These are phyloP conservation scores for Coranthus polyacanthus DNA, from an alignment of 2,797 vertebrate genomes.

Conservation along the genomic window DNA sequence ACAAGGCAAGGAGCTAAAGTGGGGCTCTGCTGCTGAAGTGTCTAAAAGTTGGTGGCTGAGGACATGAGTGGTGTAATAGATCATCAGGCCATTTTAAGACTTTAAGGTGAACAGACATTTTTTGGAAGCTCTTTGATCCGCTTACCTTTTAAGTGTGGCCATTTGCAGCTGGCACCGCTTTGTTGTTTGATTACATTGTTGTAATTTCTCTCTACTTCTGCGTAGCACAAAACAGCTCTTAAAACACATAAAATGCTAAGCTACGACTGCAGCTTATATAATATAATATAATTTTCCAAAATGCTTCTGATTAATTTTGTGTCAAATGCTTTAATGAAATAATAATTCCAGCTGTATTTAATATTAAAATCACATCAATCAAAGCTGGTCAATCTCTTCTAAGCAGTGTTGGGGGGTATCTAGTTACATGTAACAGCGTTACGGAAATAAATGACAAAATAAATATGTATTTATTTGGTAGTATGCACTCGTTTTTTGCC, in stretches of 20 bases:
- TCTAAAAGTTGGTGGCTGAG: conserved; percentile 22
- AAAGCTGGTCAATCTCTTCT: not conserved
- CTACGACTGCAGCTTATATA: too few species aligned
- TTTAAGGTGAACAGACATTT: not conserved
- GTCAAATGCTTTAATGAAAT: too few species aligned
- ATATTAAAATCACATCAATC: not conserved
- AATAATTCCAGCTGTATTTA: too few species aligned
- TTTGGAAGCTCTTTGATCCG: too few species aligned
- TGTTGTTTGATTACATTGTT: not conserved
- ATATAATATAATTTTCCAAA: too few species aligned
- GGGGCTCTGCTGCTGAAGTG: conserved; percentile 43
- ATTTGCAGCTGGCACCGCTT: too few species aligned
- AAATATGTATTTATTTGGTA: too few species aligned
- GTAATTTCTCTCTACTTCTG: not conserved
- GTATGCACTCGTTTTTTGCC: too few species aligned
- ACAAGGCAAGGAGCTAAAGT: conserved; percentile 44
- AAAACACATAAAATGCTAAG: not conserved
- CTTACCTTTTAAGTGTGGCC: not conserved
- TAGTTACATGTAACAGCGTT: too few species aligned
- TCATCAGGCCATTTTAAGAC: conserved; percentile 24
- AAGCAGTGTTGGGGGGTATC: too few species aligned
- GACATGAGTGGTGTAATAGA: conserved; percentile 4
- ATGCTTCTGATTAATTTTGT: too few species aligned
- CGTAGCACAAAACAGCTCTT: not conserved
- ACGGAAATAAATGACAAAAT: too few species aligned